Conservation (phyloP, 2,797 vertebrate species). For the Rallus crepitans region DNA sequence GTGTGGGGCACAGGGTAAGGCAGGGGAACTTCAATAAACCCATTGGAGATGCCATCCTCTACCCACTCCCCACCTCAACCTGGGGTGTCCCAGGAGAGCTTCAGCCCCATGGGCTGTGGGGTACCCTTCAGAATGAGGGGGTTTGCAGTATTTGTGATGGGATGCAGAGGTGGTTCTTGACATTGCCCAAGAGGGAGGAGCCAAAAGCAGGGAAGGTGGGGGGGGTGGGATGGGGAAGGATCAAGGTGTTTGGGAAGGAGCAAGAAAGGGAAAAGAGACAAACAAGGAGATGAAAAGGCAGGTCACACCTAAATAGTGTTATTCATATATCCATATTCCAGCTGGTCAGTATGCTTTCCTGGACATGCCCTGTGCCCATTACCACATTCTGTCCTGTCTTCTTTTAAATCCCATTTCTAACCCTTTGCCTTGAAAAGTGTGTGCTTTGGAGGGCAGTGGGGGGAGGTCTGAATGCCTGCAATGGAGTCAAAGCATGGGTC, state of each 20-base stretch:
- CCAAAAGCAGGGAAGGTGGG: neutral
- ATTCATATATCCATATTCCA: neutral
- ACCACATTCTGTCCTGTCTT: neutral
- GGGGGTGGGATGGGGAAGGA: neutral
- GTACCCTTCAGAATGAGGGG: neutral
- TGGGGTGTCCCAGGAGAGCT: neutral
- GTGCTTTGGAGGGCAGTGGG: neutral
- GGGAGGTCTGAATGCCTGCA: neutral
- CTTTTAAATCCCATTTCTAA: neutral
- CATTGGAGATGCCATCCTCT: accelerated
- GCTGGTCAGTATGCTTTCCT: neutral
- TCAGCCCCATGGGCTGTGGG: neutral
- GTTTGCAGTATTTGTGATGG: neutral
- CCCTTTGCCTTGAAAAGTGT: neutral
- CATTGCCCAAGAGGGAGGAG: neutral
- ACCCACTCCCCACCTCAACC: neutral
- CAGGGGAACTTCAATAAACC: neutral
- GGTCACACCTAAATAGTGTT: neutral
- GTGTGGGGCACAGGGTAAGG: neutral
- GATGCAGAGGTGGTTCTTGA: neutral
- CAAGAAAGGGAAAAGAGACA: neutral
- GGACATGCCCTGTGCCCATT: neutral
- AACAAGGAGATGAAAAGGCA: neutral
- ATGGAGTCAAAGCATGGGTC: neutral
- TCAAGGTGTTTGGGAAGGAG: neutral